Evolutionary conservation across 2,888 invertebrate species (phyloP).

Genomic region (Hybos culiciformis): DNA sequence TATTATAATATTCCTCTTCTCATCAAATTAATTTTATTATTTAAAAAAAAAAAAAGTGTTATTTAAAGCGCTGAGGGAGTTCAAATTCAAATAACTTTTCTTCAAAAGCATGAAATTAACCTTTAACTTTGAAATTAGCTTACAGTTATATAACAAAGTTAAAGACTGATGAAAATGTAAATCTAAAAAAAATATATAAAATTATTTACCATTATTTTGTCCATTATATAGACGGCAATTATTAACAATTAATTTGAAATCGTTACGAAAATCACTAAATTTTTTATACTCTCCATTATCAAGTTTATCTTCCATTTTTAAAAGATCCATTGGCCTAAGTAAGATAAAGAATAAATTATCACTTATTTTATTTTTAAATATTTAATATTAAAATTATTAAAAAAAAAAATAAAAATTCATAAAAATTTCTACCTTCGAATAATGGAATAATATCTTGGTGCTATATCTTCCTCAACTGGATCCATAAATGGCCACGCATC

Average conservation of each 20-base stretch:
- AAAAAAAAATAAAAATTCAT: not conserved
- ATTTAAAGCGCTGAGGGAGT: too few species aligned
- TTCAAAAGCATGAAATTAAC: too few species aligned
- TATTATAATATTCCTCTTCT: too few species aligned
- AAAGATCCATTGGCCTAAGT: constrained; percentile 69
- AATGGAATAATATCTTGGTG: constrained; percentile 69
- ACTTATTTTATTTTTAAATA: not conserved
- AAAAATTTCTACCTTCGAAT: constrained; percentile 39
- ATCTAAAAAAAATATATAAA: constrained; percentile 4
- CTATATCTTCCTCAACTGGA: constrained; percentile 84
- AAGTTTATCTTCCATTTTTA: constrained; percentile 74
- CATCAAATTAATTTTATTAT: too few species aligned
- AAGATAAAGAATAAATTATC: not conserved
- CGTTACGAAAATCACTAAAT: constrained; percentile 68
- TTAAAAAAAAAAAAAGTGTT: too few species aligned
- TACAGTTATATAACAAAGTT: too few species aligned
- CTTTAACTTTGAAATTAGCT: too few species aligned
- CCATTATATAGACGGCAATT: constrained; percentile 90
- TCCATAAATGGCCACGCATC: constrained; percentile 93
- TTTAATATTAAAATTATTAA: not conserved
- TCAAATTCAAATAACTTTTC: too few species aligned
- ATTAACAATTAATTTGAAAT: constrained; percentile 83
- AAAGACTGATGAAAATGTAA: too few species aligned
- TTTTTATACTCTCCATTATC: constrained; percentile 68
- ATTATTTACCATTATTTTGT: constrained; percentile 66